Evolutionary conservation across 1,140 invertebrate genomes (phyloP).

Genomic region (Tetramorium simillimum): DNA sequence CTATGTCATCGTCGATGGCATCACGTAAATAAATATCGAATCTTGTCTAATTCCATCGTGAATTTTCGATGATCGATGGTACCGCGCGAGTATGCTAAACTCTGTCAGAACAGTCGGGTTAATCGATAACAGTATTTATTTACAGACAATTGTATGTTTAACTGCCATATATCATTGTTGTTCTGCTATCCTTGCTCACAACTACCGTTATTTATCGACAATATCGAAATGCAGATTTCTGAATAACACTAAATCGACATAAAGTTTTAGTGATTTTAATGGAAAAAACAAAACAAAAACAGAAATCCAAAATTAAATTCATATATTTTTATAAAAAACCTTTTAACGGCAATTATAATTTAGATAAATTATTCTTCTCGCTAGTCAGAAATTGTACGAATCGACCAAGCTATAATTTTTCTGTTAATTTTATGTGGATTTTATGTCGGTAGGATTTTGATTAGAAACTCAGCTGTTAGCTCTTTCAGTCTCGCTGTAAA

Average conservation of each 20-base stretch:
- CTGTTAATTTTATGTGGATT: background rate
- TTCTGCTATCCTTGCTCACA: constrained; percentile 21
- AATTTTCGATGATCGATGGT: constrained; percentile 56
- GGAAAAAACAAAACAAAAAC: background rate
- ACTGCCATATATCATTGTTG: constrained; percentile 50
- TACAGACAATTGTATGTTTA: constrained; percentile 58
- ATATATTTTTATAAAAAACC: background rate
- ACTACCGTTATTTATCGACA: constrained; percentile 40
- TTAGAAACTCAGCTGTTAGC: constrained; percentile 20
- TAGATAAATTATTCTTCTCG: background rate
- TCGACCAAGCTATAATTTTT: background rate
- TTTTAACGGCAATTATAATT: background rate
- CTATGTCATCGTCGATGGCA: background rate
- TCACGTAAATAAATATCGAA: constrained; percentile 45
- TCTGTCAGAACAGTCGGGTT: constrained; percentile 31
- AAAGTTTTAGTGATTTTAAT: background rate
- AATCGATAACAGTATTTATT: constrained; percentile 56
- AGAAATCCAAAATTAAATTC: background rate
- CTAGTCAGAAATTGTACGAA: background rate
- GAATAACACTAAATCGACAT: constrained; percentile 31
- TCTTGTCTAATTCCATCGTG: constrained; percentile 34
- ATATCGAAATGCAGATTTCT: background rate
- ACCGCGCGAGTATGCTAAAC: background rate
- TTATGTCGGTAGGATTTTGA: background rate
- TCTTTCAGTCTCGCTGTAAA: constrained; percentile 18